Base-by-base conservation (phyloP, 2,888 invertebrate species). In the Cheilosia pagana region DNA sequence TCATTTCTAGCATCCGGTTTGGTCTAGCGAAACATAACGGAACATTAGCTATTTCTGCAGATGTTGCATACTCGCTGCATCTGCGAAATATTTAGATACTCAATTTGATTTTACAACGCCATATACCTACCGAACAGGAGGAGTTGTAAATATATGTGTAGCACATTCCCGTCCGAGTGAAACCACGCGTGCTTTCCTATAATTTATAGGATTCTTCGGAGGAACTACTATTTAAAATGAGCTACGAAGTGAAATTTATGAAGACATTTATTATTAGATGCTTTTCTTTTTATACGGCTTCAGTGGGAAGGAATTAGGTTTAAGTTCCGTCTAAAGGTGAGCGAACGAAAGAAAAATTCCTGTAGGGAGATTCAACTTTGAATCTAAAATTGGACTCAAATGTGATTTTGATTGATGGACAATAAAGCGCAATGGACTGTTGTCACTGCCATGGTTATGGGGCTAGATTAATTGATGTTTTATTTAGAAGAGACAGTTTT, bases 191-290 rank as follows among this genome's bases (percentile, higher is more conserved):
- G 71, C 45, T 70, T 71, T 70, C 39, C 14, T 43, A 25, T 68
- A 81, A 81, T 75, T 75, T 75, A 81, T 81, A 70, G 21, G 62
- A 23, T 43, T 63, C 70, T 81, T 75, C 25, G 19, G 52, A 7
- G 31, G 16, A 43, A 25, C 53, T 35, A 57, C 53, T 43, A 52
- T 65, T 70, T 39, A 75, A 68, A 75, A 70, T 63, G 62, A 81
- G 39, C 67, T 50, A 68, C 70, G 63, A 57, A 31, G 21, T 52
- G 63, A 83, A 68, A 83, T 83, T 79, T 79, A 83, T 75, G 83
- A 68, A 52, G 79, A 75, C 83, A 83, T 79, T 79, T 79, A 83
- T 83, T 83, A 83, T 83, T 83, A 83, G 83, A 83, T 45, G 16
- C 23, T 25, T 67, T 52, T 21, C 53, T n/a, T 67, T 71, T 71